Percentiles rank a stretch among this genome's conserved stretches.
These are phyloP conservation scores for Dasypus novemcinctus DNA, from an alignment of 2,113 vertebrate genomes.

Conservation along the genomic window DNA sequence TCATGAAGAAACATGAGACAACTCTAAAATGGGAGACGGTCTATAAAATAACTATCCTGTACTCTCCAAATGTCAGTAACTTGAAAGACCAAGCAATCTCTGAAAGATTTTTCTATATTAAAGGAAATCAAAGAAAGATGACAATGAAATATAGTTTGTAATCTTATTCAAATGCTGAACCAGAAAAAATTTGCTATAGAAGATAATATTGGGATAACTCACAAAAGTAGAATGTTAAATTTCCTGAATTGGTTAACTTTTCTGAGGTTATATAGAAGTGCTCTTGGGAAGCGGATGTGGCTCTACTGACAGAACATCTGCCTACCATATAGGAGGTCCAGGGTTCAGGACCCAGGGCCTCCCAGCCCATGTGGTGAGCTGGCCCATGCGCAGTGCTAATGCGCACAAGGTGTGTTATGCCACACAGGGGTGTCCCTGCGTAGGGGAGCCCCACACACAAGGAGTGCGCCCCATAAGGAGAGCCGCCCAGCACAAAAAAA, in stretches of 20 bases:
- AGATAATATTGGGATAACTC: not conserved
- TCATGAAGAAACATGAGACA: not conserved
- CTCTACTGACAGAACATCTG: too few relatives aligned
- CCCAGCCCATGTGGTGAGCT: too few relatives aligned
- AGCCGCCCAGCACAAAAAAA: too few relatives aligned
- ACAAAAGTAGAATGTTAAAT: not conserved
- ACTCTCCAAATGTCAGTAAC: not conserved
- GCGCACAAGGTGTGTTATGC: too few relatives aligned
- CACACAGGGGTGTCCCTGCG: too few relatives aligned
- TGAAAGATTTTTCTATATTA: not conserved
- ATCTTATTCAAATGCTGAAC: not conserved
- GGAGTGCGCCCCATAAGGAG: too few relatives aligned
- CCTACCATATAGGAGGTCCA: too few relatives aligned
- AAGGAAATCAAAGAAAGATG: not conserved
- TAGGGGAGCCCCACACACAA: too few relatives aligned
- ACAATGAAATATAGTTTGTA: not conserved
- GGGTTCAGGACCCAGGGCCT: too few relatives aligned
- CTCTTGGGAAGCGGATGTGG: too few relatives aligned
- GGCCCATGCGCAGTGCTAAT: too few relatives aligned
- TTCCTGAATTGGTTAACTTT: slow-evolving; percentile 13
- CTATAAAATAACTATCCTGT: not conserved
- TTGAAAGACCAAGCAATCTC: not conserved
- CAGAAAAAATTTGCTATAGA: not conserved
- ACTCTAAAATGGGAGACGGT: not conserved
- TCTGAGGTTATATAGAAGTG: not conserved